Conservation (phyloP, 2,797 vertebrate species). For the Fringilla coelebs region DNA sequence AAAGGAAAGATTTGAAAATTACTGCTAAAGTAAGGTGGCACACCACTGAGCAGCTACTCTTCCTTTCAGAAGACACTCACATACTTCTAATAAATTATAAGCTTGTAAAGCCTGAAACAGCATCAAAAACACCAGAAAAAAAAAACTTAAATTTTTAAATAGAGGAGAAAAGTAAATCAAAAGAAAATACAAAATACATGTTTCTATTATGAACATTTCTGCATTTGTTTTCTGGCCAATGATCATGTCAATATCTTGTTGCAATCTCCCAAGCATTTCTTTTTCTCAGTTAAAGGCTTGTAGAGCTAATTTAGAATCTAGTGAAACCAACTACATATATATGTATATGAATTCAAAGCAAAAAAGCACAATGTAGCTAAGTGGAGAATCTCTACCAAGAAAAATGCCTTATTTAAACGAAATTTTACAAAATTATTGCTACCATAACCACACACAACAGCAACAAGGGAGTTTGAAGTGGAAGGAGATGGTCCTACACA, state of each 20-base stretch:
- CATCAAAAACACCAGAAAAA: neutral
- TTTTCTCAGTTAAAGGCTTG: neutral
- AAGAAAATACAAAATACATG: neutral
- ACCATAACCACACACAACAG: neutral
- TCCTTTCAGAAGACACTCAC: neutral
- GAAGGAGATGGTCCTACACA: neutral
- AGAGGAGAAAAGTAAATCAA: neutral
- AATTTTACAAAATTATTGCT: neutral
- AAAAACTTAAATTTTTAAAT: neutral
- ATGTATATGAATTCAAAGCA: neutral
- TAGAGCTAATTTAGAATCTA: neutral
- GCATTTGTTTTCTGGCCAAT: neutral
- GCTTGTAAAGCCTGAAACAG: neutral
- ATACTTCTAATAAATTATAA: neutral
- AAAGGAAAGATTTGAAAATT: neutral
- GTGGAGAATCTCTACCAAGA: neutral
- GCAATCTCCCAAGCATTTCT: neutral
- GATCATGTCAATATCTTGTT: neutral
- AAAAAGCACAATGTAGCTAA: neutral
- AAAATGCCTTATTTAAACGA: neutral
- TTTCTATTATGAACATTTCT: neutral
- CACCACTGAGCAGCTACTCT: neutral
- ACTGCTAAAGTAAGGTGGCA: neutral
- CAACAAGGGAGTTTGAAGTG: neutral
- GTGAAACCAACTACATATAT: neutral